Percentiles rank a stretch among this genome's conserved stretches.
Conservation (phyloP, 2,797 vertebrate genomes). For the Lindbergichthys nudifrons region DNA sequence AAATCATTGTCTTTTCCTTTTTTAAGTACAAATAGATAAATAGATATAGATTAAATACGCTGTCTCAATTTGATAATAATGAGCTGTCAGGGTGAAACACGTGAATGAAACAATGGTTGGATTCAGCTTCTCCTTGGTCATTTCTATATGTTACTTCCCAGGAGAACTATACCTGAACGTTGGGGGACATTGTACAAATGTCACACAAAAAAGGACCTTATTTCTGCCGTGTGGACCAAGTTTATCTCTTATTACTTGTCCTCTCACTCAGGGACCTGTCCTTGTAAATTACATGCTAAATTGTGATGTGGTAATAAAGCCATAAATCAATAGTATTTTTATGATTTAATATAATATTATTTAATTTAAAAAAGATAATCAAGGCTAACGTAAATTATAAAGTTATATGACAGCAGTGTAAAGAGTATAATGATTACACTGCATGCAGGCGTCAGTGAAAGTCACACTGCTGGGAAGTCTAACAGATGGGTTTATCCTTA, state of each 20-base stretch:
- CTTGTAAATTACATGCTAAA: constrained; percentile 61
- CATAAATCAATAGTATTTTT: constrained; percentile 58
- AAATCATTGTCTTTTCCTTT: background rate
- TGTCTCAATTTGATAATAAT: constrained; percentile 24
- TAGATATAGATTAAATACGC: constrained; percentile 17
- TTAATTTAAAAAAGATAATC: constrained; percentile 45
- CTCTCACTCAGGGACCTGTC: constrained; percentile 61
- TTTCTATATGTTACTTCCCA: constrained; percentile 52
- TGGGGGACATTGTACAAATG: constrained; percentile 57
- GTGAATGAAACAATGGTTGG: constrained; percentile 9
- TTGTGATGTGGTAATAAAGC: constrained; percentile 56
- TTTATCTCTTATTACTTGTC: constrained; percentile 78
- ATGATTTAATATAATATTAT: constrained; percentile 40
- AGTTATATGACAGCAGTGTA: constrained; percentile 37
- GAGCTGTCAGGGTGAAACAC: constrained; percentile 12
- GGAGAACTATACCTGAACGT: constrained; percentile 60
- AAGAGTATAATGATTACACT: constrained; percentile 36
- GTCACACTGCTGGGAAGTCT: constrained; percentile 67
- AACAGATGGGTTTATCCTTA: constrained; percentile 86
- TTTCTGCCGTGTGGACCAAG: constrained; percentile 59
- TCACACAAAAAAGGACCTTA: constrained; percentile 65
- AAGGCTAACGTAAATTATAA: constrained; percentile 40
- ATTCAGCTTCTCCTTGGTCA: constrained; percentile 37
- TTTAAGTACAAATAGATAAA: background rate
- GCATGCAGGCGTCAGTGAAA: constrained; percentile 32